phyloP scores from a whole-genome alignment of 1,140 invertebrate species.

The Hypothenemus hampei region DNA sequence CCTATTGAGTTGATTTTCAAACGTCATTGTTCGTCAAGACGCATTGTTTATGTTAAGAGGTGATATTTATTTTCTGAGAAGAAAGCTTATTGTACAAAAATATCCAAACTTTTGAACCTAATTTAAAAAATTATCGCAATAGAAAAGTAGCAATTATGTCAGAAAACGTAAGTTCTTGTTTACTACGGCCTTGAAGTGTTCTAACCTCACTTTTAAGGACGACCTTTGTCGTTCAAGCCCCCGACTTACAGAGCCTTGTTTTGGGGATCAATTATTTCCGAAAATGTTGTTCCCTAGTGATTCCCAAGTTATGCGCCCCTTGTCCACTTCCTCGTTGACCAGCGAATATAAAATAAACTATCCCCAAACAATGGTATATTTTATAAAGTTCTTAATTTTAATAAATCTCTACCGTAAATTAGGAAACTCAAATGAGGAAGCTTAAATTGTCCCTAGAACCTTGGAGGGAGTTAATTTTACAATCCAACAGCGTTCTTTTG shows the following conservation, averaged over 20 bases:
- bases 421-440: constrained; percentile 67
- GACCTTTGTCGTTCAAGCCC: constrained; percentile 8
- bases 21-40: too few relatives aligned
- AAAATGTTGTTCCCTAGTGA: background rate
- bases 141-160: too few relatives aligned
- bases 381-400: background rate
- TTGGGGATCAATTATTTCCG: background rate
- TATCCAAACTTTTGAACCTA: too few relatives aligned
- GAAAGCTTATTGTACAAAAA: too few relatives aligned
- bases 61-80: too few relatives aligned
- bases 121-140: too few relatives aligned
- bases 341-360: constrained; percentile 28
- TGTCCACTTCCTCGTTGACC: constrained; percentile 6
- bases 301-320: constrained; percentile 1
- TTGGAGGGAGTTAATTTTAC: constrained; percentile 74
- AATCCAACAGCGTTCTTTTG: constrained; percentile 65
- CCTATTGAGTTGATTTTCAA: too few relatives aligned
- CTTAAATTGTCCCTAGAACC: constrained; percentile 71
- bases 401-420: constrained; percentile 39
- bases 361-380: constrained; percentile 25
- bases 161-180: too few relatives aligned
- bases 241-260: constrained; percentile 1
- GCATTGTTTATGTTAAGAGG: too few relatives aligned
- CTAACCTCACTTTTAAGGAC: constrained; percentile 22
- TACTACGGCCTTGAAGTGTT: too few relatives aligned